These are phyloP conservation scores for Lithobius niger DNA, from an alignment of 1,140 invertebrate species.

Conservation along the genomic window DNA sequence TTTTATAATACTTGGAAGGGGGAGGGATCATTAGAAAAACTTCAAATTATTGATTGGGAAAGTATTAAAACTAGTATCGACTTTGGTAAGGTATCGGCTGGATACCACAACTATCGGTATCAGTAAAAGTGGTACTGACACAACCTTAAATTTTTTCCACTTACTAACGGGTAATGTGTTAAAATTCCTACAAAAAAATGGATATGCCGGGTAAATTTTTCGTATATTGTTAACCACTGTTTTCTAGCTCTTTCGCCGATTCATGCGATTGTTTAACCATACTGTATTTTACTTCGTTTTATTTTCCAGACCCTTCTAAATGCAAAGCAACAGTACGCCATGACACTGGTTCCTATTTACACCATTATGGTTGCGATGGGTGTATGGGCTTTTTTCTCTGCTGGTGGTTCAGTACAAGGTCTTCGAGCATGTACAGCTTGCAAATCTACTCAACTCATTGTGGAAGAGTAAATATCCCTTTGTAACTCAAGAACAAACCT, in stretches of 20 bases:
- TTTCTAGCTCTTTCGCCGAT: slow-evolving; percentile 1
- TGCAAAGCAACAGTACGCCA: slow-evolving; percentile 50
- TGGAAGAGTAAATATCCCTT: too few relatives aligned
- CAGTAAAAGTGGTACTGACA: too few relatives aligned
- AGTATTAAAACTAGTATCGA: too few relatives aligned
- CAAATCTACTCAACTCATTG: neutral
- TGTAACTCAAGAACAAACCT: too few relatives aligned
- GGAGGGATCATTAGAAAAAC: too few relatives aligned
- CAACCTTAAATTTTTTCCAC: too few relatives aligned
- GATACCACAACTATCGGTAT: too few relatives aligned
- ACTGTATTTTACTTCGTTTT: slow-evolving; percentile 11
- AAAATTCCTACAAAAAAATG: neutral
- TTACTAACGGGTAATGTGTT: slow-evolving; percentile 1
- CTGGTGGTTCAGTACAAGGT: slow-evolving; percentile 43
- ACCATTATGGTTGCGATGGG: slow-evolving; percentile 50
- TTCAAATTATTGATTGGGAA: too few relatives aligned
- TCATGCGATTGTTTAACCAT: neutral
- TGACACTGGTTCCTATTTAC: slow-evolving; percentile 56
- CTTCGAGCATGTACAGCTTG: neutral
- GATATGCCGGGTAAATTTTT: neutral
- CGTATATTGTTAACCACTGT: slow-evolving; percentile 2
- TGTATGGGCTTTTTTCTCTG: slow-evolving; percentile 56
- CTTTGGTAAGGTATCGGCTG: too few relatives aligned
- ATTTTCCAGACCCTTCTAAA: slow-evolving; percentile 59
- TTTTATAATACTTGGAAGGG: too few relatives aligned